Evolutionary conservation across 2,888 invertebrate genomes (phyloP), one percentile per base, ranked within the genome.

Genomic region (Keiferia lycopersicella): DNA sequence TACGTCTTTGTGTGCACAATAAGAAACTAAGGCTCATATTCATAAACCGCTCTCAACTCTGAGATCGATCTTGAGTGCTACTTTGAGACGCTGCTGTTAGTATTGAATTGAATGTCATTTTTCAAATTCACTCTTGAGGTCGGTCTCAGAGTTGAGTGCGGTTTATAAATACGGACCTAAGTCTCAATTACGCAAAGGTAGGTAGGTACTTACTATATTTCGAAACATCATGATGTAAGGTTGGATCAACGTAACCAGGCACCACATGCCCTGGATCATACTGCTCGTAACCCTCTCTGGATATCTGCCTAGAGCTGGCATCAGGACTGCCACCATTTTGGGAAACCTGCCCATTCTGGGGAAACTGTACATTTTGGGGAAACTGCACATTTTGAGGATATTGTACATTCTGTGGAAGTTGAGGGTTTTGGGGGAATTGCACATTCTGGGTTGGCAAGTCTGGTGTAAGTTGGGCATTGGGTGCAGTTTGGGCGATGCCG

Each of bases 251-350:
- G 71, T 83, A 94, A 1, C 93, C 93, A 0, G 93, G 89, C 0
- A 93, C 91, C 0, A 93, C 91, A 63, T 94, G 94, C 0, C 92
- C 93, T 34, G 51, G 56, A 72, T 95, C 95, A 66, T 93, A 94
- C 2, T 94, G 94, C 66, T 94, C 92, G 65, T 88, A 87, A 0
- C 86, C 85, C n/a, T 84, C 83, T 38, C 85, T 77, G 45, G 83
- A 73, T 67, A 83, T 80, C 18, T 79, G 66, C 20, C 59, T 39
- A 8, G 39, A 10, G 16, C 10, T 39, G 18, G 20, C 41, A 20
- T 41, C 39, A n/a, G 59, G 41, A 22, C 20, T 0, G 12, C 12
- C 51, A 41, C 16, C 39, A 14, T 41, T 41, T 18, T 41, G 39
- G 8, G 41, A 22, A 14, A 12, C 14, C 14, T 59, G 41, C 0